These are phyloP conservation scores for Meriones psammophilus DNA, from an alignment of 2,797 vertebrate genomes.

Conservation along the genomic window DNA sequence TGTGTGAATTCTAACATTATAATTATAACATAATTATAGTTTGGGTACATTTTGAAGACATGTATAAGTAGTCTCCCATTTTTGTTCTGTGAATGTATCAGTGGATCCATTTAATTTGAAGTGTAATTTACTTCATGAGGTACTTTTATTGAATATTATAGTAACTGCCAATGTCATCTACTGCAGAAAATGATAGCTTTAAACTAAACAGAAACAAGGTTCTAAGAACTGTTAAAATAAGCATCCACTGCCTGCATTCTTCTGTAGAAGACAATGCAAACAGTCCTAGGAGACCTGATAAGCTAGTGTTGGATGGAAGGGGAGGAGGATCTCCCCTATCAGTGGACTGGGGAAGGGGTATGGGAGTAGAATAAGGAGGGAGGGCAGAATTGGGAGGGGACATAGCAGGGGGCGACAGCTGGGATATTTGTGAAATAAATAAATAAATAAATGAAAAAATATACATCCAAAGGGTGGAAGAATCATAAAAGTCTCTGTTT, in stretches of 20 bases:
- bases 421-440: too few relatives aligned
- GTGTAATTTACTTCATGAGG: neutral
- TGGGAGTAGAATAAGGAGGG: too few relatives aligned
- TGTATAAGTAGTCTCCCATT: neutral
- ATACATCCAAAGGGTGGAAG: fast-evolving
- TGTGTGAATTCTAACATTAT: neutral
- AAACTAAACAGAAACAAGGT: neutral
- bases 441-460: too few relatives aligned
- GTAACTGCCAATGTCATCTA: neutral
- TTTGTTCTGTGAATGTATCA: neutral
- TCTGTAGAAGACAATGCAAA: too few relatives aligned
- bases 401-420: too few relatives aligned
- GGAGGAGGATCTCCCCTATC: too few relatives aligned
- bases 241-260: too few relatives aligned
- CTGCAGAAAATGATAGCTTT: neutral
- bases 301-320: too few relatives aligned
- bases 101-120: neutral
- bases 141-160: neutral
- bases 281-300: too few relatives aligned
- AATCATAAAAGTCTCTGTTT: neutral
- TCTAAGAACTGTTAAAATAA: neutral
- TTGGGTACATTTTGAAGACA: neutral
- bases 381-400: too few relatives aligned
- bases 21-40: neutral
- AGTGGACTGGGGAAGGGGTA: too few relatives aligned